A percentile compares a stretch with the other conserved stretches of the same genome.
Conservation (phyloP, 2,797 vertebrate species). For the Synaphobranchus kaupii region DNA sequence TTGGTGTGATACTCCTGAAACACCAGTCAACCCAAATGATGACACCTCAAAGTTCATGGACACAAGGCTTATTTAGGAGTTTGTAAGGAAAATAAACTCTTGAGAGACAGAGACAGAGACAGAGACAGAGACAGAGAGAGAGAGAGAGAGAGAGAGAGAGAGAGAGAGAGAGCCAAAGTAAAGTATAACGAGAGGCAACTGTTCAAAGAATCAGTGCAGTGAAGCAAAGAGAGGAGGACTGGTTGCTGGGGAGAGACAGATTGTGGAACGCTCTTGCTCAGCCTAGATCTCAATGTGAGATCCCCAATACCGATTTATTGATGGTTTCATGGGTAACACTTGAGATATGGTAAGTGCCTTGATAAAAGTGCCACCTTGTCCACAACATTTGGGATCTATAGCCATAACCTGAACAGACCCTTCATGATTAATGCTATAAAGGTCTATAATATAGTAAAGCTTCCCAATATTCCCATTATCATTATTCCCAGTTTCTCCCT, state of each 20-base stretch:
- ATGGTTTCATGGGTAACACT: not conserved
- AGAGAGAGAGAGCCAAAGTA: not conserved
- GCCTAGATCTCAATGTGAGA: constrained; percentile 7
- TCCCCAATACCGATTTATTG: not conserved
- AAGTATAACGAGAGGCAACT: not conserved
- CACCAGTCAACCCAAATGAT: not conserved
- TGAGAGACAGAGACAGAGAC: not conserved
- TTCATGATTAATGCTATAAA: not conserved
- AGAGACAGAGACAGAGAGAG: not conserved
- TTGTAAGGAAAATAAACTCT: not conserved
- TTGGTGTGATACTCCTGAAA: not conserved
- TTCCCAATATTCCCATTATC: not conserved
- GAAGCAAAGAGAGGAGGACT: not conserved
- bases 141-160: not conserved
- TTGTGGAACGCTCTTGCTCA: not conserved
- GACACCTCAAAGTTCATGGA: not conserved
- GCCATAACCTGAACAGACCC: not conserved
- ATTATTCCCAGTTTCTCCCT: not conserved
- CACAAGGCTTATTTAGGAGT: not conserved
- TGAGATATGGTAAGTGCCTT: not conserved
- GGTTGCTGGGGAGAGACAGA: not conserved
- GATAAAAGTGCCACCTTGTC: not conserved
- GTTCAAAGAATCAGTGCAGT: constrained; percentile 29
- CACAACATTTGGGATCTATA: not conserved
- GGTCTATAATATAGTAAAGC: not conserved